Base-by-base conservation (phyloP, 92 coral and sea anemone species). In the Anthopleura xanthogrammica region DNA sequence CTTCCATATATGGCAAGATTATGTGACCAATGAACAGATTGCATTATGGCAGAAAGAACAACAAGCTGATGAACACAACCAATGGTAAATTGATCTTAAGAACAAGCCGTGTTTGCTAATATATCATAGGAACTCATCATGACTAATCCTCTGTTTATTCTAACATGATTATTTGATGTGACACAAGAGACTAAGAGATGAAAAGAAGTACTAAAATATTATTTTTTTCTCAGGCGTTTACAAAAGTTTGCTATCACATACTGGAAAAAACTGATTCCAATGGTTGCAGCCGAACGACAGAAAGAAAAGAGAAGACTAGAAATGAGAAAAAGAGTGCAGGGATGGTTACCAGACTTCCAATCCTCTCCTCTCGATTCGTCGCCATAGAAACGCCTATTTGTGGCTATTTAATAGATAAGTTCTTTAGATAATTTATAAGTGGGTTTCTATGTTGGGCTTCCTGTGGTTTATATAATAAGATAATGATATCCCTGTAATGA, bases 11-110 rank as follows among this genome's bases (percentile, higher is more conserved):
- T 97, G 99, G 99, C 94, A 92, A 79, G 93, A 91, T 77, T 97
- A 83, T 72, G 92, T 94, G 17, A 97, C 93, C 12, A 94, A 92
- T 29, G 95, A 97, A 83, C 97, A 95, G 86, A 87, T 97, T 85
- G 76, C 94, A 79, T 91, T 89, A 70, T 97, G 99, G 99, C 97
- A 97, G 86, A 97, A 97, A 71, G 99, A 97, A 70, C 89, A 92
- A 71, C 87, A 79, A 78, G 99, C 95, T 16, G 97, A 97, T 50
- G 92, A 94, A 60, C 99, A 97, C 79, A 89, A 84, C 85, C 88
- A 88, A 62, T 90, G 94, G 99, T 96, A 68, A 68, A n/a, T n/a
- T n/a, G n/a, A n/a, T n/a, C n/a, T n/a, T n/a, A n/a, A n/a, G n/a
- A n/a, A n/a, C n/a, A n/a, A 29, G 36, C 50, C 50, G 50, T 5